Evolutionary conservation across 1,140 invertebrate species (phyloP).

Genomic region (Rhopalosiphum maidis): DNA sequence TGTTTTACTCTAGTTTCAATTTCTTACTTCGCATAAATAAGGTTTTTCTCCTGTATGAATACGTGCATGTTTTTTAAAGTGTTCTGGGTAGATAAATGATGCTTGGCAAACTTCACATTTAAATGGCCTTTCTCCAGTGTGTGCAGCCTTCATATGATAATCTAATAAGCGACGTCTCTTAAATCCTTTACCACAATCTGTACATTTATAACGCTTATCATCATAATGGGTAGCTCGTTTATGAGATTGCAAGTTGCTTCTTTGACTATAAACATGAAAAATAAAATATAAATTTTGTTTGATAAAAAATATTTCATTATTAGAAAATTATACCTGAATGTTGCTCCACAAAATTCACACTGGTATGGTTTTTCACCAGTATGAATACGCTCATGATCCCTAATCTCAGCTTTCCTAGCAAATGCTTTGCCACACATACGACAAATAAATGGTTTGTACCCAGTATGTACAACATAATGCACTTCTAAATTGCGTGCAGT

Average conservation of each 20-base stretch:
- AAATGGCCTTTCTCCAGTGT: conserved; percentile 80
- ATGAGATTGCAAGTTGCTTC: conserved; percentile 81
- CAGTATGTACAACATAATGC: conserved; percentile 75
- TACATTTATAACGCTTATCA: conserved; percentile 76
- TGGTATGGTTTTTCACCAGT: conserved; percentile 86
- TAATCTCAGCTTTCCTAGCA: conserved; percentile 75
- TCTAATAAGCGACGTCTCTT: conserved; percentile 77
- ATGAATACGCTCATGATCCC: conserved; percentile 81
- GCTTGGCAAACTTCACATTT: conserved; percentile 76
- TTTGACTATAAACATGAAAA: conserved; percentile 68
- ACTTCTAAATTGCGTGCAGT: conserved; percentile 78
- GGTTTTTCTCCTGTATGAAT: conserved; percentile 83
- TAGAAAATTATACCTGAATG: conserved; percentile 65
- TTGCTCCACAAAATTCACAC: conserved; percentile 80
- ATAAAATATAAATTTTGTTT: background rate
- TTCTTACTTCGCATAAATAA: conserved; percentile 74
- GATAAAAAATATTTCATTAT: background rate
- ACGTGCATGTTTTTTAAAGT: conserved; percentile 80
- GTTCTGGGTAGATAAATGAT: conserved; percentile 83
- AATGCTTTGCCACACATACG: conserved; percentile 76
- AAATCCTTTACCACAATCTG: conserved; percentile 75
- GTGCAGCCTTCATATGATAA: conserved; percentile 81
- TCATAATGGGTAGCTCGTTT: conserved; percentile 79
- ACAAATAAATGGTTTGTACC: conserved; percentile 75
- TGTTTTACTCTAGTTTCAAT: background rate